These are phyloP conservation scores for Hirtodrosophila trivittata DNA, from an alignment of 2,888 invertebrate species.

Conservation along the genomic window DNA sequence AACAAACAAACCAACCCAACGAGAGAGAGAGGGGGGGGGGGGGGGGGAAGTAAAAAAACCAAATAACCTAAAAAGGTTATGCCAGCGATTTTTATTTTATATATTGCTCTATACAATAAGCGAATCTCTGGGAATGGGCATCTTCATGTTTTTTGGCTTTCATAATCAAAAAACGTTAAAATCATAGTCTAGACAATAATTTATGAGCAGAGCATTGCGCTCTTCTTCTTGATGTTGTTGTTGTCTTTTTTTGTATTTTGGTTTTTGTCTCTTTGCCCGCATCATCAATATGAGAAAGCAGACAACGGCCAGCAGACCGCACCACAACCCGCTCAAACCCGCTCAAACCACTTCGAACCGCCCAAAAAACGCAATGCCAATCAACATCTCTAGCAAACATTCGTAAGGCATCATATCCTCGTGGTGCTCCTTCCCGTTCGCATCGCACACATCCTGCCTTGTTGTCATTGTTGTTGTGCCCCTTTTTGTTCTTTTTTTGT, in stretches of 20 bases:
- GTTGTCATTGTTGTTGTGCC: constrained; percentile 45
- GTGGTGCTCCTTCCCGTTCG: constrained; percentile 29
- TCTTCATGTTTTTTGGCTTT: constrained; percentile 61
- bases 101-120: constrained; percentile 63
- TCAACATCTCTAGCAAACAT: constrained; percentile 77
- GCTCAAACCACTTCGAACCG: not conserved
- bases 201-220: constrained; percentile 74
- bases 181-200: constrained; percentile 84
- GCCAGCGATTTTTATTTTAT: constrained; percentile 73
- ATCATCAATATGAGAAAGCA: constrained; percentile 51
- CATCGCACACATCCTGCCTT: not conserved
- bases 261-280: constrained; percentile 60
- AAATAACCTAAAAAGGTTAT: constrained; percentile 55
- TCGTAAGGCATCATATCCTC: constrained; percentile 70
- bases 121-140: constrained; percentile 11
- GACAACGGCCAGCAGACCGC: constrained; percentile 31
- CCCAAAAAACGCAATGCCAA: constrained; percentile 59
- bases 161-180: constrained; percentile 84
- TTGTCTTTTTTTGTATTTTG: constrained; percentile 31
- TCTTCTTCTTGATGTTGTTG: constrained; percentile 29
- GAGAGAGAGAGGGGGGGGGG: too few species aligned
- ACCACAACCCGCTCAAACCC: constrained; percentile 1
- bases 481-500: constrained; percentile 1
- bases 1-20: constrained; percentile 23
- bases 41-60: not conserved